Evolutionary conservation across 2,888 invertebrate genomes (phyloP), one percentile per base, ranked within the genome.

Genomic region (Pasiphila rectangulata): DNA sequence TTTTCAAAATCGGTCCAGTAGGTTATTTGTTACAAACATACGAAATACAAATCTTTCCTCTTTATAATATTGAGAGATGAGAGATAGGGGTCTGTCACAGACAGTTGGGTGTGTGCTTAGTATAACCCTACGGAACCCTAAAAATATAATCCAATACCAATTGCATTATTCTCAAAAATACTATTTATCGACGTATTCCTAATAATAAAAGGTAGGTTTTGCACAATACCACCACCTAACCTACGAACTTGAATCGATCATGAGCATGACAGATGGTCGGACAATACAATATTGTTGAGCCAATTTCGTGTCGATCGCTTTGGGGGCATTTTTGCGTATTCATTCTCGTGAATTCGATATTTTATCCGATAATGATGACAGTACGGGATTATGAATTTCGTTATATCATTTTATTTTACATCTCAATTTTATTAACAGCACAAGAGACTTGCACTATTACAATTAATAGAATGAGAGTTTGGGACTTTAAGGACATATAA

Each of bases 281-380:
- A 84, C 80, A 84, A 84, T 76, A 49, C 56, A 62, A 63, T 70
- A 72, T 81, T 85, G 84, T 85, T 79, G 64, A 64, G 53, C 64
- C 76, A 79, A 80, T 83, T 70, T 73, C 61, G 66, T 73, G 77
- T 73, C 70, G 69, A 72, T 67, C 59, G 63, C 72, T 69, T 69
- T 75, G 66, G 76, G 85, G 84, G 78, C 74, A 79, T 73, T 83
- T 79, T 71, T 75, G 77, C 84, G 72, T 74, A 78, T 73, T 85
- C 85, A 86, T 65, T 64, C 59, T 62, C 59, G 46, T 42, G 46
- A 56, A 45, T 20, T 45, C 45, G 56, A 70, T 75, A 70, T 68
- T 71, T 76, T 66, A 76, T 78, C 57, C 50, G 45, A 51, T 61
- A 74, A 75, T 65, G 64, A 71, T 69, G 71, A 72, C 73, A 73